Conservation (phyloP, 2,888 invertebrate species). For the Pyrochroa serraticornis region DNA sequence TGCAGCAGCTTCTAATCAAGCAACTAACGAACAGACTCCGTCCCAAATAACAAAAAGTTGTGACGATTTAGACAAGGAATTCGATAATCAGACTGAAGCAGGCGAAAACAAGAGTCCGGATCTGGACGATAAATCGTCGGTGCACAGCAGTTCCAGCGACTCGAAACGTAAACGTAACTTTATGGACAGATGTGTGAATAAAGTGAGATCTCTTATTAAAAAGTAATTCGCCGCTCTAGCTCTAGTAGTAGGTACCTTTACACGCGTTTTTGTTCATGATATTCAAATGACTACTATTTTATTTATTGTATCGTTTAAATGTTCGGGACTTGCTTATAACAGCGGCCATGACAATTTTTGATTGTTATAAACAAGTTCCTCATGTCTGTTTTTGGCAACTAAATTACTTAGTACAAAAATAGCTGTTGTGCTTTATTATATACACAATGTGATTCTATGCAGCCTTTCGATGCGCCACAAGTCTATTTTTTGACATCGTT, state of each 20-base stretch:
- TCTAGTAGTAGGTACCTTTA: background rate
- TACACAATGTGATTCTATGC: slow-evolving; percentile 41
- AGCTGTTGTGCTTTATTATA: slow-evolving; percentile 39
- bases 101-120: slow-evolving; percentile 34
- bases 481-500: slow-evolving; percentile 37
- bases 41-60: slow-evolving; percentile 52
- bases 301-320: slow-evolving; percentile 23
- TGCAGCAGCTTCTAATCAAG: slow-evolving; percentile 38
- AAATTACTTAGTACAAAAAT: slow-evolving; percentile 49
- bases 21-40: slow-evolving; percentile 46
- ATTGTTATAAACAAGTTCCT: slow-evolving; percentile 20
- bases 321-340: background rate
- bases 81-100: slow-evolving; percentile 47
- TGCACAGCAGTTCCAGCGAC: slow-evolving; percentile 64
- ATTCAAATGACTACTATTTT: slow-evolving; percentile 19
- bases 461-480: slow-evolving; percentile 30
- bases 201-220: slow-evolving; percentile 76
- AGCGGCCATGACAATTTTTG: background rate
- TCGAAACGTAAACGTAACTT: slow-evolving; percentile 78
- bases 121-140: slow-evolving; percentile 59
- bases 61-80: slow-evolving; percentile 47
- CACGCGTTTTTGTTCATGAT: slow-evolving; percentile 20
- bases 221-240: slow-evolving; percentile 38
- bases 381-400: slow-evolving; percentile 41
- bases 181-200: slow-evolving; percentile 84